phyloP scores from a whole-genome alignment of 2,888 invertebrate genomes.

The Ptilodon capucinus region DNA sequence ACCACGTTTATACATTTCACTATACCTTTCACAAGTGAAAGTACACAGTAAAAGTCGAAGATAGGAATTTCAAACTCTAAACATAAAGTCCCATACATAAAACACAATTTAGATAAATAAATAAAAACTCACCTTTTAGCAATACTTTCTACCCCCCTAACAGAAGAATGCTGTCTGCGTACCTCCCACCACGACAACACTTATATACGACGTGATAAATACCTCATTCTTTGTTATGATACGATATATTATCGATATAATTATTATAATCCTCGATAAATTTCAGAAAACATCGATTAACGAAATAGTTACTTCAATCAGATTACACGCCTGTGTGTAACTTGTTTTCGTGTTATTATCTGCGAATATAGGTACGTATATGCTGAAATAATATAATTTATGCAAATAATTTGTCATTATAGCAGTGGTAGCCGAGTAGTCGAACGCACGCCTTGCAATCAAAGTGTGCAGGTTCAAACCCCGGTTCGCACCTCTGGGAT shows the following conservation, averaged over 20 bases:
- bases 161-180: constrained; percentile 20
- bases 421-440: no score
- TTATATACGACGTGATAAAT: constrained; percentile 52
- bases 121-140: constrained; percentile 25
- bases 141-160: constrained; percentile 8
- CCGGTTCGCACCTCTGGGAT: no score
- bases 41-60: no score
- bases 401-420: no score
- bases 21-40: no score
- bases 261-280: constrained; percentile 37
- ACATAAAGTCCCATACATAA: no score
- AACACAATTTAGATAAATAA: neutral
- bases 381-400: no score
- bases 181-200: constrained; percentile 35
- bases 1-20: no score
- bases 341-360: neutral
- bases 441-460: no score
- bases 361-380: no score
- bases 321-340: neutral
- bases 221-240: constrained; percentile 27
- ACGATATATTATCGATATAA: constrained; percentile 21
- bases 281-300: constrained; percentile 20
- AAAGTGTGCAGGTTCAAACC: no score
- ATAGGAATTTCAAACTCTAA: no score
- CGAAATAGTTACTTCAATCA: neutral